Evolutionary conservation across 2,888 invertebrate genomes (phyloP).

Genomic region (Anarsia innoxiella): DNA sequence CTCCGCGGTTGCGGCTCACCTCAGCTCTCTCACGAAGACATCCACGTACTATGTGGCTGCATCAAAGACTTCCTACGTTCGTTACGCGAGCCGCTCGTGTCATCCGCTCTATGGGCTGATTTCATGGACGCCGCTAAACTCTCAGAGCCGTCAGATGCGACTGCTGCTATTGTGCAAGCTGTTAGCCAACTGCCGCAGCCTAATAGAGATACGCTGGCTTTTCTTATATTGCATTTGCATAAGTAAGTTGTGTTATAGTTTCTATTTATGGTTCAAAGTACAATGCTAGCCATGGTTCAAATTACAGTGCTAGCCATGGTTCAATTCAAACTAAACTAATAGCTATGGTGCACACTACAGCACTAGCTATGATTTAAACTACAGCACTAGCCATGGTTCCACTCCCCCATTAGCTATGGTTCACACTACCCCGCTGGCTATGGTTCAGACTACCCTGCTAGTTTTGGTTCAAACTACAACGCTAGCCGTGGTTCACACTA

Average conservation of each 20-base stretch:
- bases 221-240: slow-evolving; percentile 92
- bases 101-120: slow-evolving; percentile 88
- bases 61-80: slow-evolving; percentile 95
- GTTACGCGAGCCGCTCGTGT: slow-evolving; percentile 92
- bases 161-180: slow-evolving; percentile 81
- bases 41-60: slow-evolving; percentile 93
- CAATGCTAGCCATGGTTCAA: too few relatives aligned
- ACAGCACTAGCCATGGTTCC: too few relatives aligned
- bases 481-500: too few relatives aligned
- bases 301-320: too few relatives aligned
- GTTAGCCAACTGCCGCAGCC: slow-evolving; percentile 91
- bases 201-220: slow-evolving; percentile 96
- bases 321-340: too few relatives aligned
- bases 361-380: too few relatives aligned
- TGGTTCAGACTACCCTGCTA: too few relatives aligned
- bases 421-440: too few relatives aligned
- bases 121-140: slow-evolving; percentile 82
- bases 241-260: slow-evolving; percentile 57
- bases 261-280: too few relatives aligned
- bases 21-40: slow-evolving; percentile 81
- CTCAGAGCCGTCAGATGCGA: slow-evolving; percentile 74
- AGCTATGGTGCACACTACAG: too few relatives aligned
- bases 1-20: slow-evolving; percentile 90
- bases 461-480: too few relatives aligned
- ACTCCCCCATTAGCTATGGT: too few relatives aligned